Evolutionary conservation across 2,888 invertebrate genomes (phyloP), one percentile per base, ranked within the genome.

Genomic region (Aporophyla lueneburgensis): DNA sequence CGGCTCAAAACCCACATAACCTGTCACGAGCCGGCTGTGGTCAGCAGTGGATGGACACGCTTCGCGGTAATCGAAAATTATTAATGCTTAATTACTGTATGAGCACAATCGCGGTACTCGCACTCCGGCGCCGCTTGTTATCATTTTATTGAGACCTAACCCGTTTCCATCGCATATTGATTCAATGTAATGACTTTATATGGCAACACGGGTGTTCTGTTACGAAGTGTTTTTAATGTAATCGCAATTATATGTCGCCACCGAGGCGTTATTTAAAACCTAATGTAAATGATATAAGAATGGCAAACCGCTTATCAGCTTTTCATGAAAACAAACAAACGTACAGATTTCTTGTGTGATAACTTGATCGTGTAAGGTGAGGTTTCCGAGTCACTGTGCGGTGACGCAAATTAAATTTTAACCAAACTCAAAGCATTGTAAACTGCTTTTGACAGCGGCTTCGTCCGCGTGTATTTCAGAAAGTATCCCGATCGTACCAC

Each of bases 1-100:
- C 88, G 88, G 81, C 88, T 89, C 88, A 86, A 89, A 89, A 93
- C 93, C 92, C 89, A 93, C 93, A 91, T 91, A 95, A 95, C 95
- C 94, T 92, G 94, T 94, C 93, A 89, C 80, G 86, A 81, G 84
- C 88, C 88, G 86, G 81, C 86, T 84, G 85, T 89, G 87, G 89
- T 88, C 91, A 86, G 88, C 88, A 84, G 87, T 86, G 88, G 85
- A 88, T 89, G 89, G 92, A 91, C 92, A 93, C 91, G 93, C 92
- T 92, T 86, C 88, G 88, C 89, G 88, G 91, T 94, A 94, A 95
- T 94, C 94, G 93, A 94, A 95, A 94, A 95, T 94, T 93, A 91
- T 93, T 91, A 93, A 94, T 93, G 91, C 91, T 92, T 94, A 94
- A 95, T 94, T 94, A 87, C 88, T 87, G 90, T 84, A 87, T 86